A percentile compares a stretch with the other conserved stretches of the same genome.
phyloP scores from a whole-genome alignment of 2,888 invertebrate species.

The Mayetiola destructor region DNA sequence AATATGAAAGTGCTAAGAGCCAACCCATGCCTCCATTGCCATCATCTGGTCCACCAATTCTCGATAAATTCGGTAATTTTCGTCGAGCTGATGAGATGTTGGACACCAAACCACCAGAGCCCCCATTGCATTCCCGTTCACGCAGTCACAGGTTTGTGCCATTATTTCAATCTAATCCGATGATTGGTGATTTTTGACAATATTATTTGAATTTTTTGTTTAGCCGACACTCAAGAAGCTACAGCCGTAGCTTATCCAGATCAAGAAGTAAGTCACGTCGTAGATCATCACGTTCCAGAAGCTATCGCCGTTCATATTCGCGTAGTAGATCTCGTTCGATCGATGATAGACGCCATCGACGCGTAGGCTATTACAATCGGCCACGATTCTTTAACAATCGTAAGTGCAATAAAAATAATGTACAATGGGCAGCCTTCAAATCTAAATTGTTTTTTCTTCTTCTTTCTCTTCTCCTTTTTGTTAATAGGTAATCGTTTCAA shows the following conservation, averaged over 20 bases:
- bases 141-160: constrained; percentile 13
- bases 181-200: constrained; percentile 18
- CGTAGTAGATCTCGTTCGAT: constrained; percentile 50
- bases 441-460: not conserved
- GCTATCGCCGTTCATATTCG: constrained; percentile 24
- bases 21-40: constrained; percentile 23
- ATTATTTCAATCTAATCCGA: constrained; percentile 30
- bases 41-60: constrained; percentile 42
- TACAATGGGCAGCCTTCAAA: no score
- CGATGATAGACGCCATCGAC: constrained; percentile 48
- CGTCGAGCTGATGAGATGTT: constrained; percentile 21
- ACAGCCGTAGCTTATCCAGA: constrained; percentile 14
- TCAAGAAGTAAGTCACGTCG: constrained; percentile 30
- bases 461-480: not conserved
- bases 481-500: not conserved
- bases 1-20: constrained; percentile 25
- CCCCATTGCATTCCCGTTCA: constrained; percentile 26
- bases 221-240: constrained; percentile 18
- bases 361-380: constrained; percentile 35
- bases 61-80: constrained; percentile 50
- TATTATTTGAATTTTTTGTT: no score
- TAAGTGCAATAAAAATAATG: no score
- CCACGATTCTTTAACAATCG: constrained; percentile 2
- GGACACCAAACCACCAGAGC: constrained; percentile 28
- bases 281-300: not conserved